A percentile compares a stretch with the other conserved stretches of the same genome.
Evolutionary conservation across 2,888 invertebrate genomes (phyloP).

Genomic region (Sinopyrophorus schimmeli): DNA sequence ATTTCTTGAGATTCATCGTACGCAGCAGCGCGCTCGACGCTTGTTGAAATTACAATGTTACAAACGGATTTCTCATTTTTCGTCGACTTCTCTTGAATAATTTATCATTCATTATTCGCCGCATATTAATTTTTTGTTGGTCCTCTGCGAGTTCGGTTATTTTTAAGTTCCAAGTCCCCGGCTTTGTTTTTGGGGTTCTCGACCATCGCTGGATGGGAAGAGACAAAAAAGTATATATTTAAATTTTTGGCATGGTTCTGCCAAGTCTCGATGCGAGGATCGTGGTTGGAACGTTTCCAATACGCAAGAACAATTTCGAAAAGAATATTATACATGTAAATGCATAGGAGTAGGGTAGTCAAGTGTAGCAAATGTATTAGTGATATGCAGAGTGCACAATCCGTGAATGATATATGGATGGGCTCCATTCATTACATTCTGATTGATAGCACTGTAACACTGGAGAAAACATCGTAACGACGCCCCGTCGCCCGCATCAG

Average conservation of each 20-base stretch:
- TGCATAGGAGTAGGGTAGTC: constrained; percentile 10
- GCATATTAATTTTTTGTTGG: too few relatives aligned
- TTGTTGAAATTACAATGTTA: constrained; percentile 31
- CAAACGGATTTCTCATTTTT: constrained; percentile 14
- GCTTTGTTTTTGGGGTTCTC: too few relatives aligned
- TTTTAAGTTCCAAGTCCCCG: too few relatives aligned
- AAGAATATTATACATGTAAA: constrained; percentile 5
- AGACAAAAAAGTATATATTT: too few relatives aligned
- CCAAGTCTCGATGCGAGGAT: not conserved
- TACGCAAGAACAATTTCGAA: not conserved
- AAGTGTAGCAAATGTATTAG: constrained; percentile 23
- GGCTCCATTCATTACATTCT: constrained; percentile 41
- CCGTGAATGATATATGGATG: constrained; percentile 43
- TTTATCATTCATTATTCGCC: too few relatives aligned
- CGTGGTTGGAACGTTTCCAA: not conserved
- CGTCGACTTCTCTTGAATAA: constrained; percentile 19
- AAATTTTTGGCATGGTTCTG: too few relatives aligned
- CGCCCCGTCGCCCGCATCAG: constrained; percentile 25
- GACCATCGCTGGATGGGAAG: too few relatives aligned
- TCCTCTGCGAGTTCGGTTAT: too few relatives aligned
- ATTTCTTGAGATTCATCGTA: constrained; percentile 18
- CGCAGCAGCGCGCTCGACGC: constrained; percentile 28
- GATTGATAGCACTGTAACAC: constrained; percentile 41
- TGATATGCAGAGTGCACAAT: constrained; percentile 37
- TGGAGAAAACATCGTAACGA: constrained; percentile 29